Conservation (phyloP, 2,113 vertebrate genomes). For the Leucoraja erinaceus region DNA sequence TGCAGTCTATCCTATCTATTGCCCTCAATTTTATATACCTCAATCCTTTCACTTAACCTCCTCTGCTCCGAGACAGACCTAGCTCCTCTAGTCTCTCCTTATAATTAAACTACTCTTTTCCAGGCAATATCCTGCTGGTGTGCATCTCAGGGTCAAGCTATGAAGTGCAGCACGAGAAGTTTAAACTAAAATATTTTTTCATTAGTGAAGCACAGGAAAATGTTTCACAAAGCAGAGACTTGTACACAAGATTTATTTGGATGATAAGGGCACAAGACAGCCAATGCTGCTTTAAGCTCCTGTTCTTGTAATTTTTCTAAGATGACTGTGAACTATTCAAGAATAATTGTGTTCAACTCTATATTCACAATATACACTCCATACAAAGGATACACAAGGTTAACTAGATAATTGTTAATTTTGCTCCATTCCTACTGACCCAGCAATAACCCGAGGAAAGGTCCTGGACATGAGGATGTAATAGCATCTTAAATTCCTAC, state of each 20-base stretch:
- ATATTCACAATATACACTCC: background rate
- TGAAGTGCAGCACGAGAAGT: background rate
- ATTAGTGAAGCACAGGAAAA: background rate
- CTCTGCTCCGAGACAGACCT: no score
- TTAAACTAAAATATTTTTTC: background rate
- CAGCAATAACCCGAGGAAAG: background rate
- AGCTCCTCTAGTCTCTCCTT: no score
- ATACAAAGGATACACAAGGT: background rate
- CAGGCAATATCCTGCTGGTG: no score
- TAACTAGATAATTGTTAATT: background rate
- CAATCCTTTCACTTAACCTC: no score
- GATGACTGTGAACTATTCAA: background rate
- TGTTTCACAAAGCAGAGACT: background rate
- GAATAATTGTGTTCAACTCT: background rate
- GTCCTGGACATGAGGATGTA: background rate
- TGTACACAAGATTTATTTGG: background rate
- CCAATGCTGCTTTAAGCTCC: background rate
- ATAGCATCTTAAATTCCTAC: background rate
- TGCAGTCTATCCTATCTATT: no score
- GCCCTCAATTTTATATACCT: no score
- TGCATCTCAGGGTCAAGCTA: background rate
- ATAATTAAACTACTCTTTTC: no score
- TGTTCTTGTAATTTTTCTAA: background rate
- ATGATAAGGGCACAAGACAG: background rate
- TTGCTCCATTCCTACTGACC: background rate